These are phyloP conservation scores for Philotrypesis tridentata DNA, from an alignment of 1,140 invertebrate genomes.

Conservation along the genomic window DNA sequence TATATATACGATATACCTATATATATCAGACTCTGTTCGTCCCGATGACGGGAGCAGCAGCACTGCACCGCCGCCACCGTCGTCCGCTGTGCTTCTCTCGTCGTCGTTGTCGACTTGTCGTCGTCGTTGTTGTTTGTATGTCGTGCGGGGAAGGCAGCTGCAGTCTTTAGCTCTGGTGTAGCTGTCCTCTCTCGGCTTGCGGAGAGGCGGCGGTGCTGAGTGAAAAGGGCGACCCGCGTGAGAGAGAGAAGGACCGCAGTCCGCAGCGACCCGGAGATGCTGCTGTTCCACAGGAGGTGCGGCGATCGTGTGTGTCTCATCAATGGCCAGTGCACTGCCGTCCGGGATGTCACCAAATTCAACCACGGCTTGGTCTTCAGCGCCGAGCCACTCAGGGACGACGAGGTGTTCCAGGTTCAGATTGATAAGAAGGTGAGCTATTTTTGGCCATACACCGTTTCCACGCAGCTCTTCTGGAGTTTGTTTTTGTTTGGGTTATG, in stretches of 20 bases:
- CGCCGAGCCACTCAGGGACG: constrained; percentile 85
- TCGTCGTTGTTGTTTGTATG: not conserved
- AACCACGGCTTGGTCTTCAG: constrained; percentile 91
- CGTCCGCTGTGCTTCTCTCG: not conserved
- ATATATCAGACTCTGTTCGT: too few species aligned
- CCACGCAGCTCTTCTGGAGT: too few species aligned
- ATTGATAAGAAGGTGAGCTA: constrained; percentile 88
- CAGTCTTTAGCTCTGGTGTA: not conserved
- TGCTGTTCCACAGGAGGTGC: constrained; percentile 84
- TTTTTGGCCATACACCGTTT: too few species aligned
- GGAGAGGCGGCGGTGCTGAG: not conserved
- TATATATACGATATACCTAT: too few species aligned
- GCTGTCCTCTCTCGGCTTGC: not conserved
- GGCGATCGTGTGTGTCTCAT: constrained; percentile 86
- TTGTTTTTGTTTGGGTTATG: too few species aligned
- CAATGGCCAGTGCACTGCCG: constrained; percentile 87
- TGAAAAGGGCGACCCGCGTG: not conserved
- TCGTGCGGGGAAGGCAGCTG: not conserved
- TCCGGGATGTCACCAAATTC: constrained; percentile 85
- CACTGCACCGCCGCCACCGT: not conserved
- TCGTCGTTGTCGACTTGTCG: not conserved
- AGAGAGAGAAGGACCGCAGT: not conserved
- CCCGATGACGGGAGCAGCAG: not conserved
- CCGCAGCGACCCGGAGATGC: constrained; percentile 15
- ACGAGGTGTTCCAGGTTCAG: constrained; percentile 90